Conservation (phyloP, 2,888 invertebrate species). For the Mimumesa dahlbomi region DNA sequence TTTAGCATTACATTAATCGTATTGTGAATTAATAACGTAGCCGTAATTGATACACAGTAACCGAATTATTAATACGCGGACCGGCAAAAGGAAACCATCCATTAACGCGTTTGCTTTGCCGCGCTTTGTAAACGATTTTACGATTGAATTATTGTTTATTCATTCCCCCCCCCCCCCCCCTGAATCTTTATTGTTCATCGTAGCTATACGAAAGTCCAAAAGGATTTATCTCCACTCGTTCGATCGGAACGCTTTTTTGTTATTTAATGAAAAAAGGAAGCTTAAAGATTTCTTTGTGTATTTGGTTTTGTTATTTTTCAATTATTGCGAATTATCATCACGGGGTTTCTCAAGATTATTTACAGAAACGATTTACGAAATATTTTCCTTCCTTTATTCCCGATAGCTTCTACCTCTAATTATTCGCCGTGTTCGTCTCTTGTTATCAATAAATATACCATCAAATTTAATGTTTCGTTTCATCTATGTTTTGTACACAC, state of each 20-base stretch:
- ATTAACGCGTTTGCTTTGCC: too few species aligned
- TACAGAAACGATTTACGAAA: constrained; percentile 28
- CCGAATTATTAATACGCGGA: neutral
- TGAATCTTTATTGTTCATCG: too few species aligned
- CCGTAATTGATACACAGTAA: constrained; percentile 2
- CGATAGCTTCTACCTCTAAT: constrained; percentile 37
- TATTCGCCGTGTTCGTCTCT: constrained; percentile 26
- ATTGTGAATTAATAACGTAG: neutral
- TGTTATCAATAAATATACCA: constrained; percentile 67
- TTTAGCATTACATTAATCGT: neutral
- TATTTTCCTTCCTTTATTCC: constrained; percentile 11
- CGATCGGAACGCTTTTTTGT: neutral
- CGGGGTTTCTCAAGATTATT: constrained; percentile 18
- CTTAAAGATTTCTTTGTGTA: neutral
- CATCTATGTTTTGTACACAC: constrained; percentile 70
- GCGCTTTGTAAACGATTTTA: too few species aligned
- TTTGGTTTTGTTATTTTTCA: neutral
- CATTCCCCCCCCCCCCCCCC: neutral
- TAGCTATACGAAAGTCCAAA: too few species aligned
- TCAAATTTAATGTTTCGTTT: constrained; percentile 62
- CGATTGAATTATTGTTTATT: too few species aligned
- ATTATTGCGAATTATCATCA: constrained; percentile 2
- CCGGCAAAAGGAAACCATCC: neutral
- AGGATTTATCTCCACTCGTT: too few species aligned
- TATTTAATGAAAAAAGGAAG: neutral